These are phyloP conservation scores for Myanophis thanlyinensis DNA, from an alignment of 2,113 vertebrate species.

Conservation along the genomic window DNA sequence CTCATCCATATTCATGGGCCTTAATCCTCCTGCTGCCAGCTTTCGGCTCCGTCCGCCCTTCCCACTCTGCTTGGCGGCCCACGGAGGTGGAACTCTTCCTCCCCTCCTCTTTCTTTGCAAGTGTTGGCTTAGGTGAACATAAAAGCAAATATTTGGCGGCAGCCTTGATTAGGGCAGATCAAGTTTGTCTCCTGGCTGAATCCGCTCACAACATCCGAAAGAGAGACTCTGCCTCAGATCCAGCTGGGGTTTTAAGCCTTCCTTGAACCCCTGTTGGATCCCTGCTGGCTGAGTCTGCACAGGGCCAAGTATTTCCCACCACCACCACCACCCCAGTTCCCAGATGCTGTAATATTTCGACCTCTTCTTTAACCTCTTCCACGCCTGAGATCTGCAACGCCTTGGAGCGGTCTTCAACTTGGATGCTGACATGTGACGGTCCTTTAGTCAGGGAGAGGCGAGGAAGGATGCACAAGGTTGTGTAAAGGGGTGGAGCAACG, in stretches of 20 bases:
- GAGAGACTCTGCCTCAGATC: background rate
- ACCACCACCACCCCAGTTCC: too few relatives aligned
- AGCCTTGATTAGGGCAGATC: background rate
- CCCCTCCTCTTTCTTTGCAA: background rate
- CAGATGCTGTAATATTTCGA: background rate
- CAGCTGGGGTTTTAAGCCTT: background rate
- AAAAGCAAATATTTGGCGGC: slow-evolving; percentile 47
- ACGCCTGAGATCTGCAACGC: background rate
- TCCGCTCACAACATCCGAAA: background rate
- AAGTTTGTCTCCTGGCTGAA: background rate
- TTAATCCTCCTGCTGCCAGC: slow-evolving; percentile 36
- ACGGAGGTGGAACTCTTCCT: slow-evolving; percentile 5
- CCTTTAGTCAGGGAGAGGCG: background rate
- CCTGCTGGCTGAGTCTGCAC: background rate
- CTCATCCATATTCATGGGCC: slow-evolving; percentile 61
- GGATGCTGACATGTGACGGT: background rate
- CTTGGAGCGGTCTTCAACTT: background rate
- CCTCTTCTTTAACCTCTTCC: background rate
- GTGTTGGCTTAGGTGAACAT: slow-evolving; percentile 18
- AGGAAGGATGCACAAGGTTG: background rate
- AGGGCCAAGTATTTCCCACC: too few relatives aligned
- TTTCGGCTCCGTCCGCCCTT: background rate
- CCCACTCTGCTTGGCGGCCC: background rate
- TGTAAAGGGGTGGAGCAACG: background rate
- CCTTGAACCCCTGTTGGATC: background rate